phyloP scores from a whole-genome alignment of 2,797 vertebrate species.

The Gymnoscopelus braueri region DNA sequence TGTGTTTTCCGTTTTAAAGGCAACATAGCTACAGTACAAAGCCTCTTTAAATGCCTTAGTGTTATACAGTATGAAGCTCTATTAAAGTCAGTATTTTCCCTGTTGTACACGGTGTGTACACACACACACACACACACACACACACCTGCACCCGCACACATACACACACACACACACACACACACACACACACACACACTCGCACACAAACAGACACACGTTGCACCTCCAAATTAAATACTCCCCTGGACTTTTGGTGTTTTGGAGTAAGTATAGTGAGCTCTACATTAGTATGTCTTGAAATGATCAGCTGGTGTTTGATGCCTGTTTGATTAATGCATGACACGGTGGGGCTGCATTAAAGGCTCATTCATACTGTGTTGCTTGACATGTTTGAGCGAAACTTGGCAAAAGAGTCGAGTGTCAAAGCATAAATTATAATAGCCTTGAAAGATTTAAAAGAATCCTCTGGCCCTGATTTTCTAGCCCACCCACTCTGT shows the following conservation, averaged over 20 bases:
- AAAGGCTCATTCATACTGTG: too few relatives aligned
- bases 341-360: constrained; percentile 41
- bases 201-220: constrained; percentile 31
- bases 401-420: too few relatives aligned
- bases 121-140: constrained; percentile 16
- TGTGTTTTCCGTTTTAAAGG: constrained; percentile 71
- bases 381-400: too few relatives aligned
- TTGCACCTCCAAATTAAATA: constrained; percentile 42
- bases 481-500: constrained; percentile 42
- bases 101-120: constrained; percentile 17
- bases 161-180: constrained; percentile 32
- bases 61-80: constrained; percentile 66
- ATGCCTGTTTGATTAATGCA: constrained; percentile 61
- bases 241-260: constrained; percentile 55
- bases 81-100: constrained; percentile 18
- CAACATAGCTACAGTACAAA: constrained; percentile 64
- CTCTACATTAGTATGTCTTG: constrained; percentile 58
- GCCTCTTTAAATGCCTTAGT: constrained; percentile 82
- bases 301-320: constrained; percentile 51
- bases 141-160: constrained; percentile 13
- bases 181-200: constrained; percentile 6
- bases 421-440: too few relatives aligned
- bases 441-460: constrained; percentile 37
- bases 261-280: constrained; percentile 63
- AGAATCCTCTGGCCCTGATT: constrained; percentile 38